phyloP scores from a whole-genome alignment of 2,888 invertebrate species.

The Tetragonisca angustula region DNA sequence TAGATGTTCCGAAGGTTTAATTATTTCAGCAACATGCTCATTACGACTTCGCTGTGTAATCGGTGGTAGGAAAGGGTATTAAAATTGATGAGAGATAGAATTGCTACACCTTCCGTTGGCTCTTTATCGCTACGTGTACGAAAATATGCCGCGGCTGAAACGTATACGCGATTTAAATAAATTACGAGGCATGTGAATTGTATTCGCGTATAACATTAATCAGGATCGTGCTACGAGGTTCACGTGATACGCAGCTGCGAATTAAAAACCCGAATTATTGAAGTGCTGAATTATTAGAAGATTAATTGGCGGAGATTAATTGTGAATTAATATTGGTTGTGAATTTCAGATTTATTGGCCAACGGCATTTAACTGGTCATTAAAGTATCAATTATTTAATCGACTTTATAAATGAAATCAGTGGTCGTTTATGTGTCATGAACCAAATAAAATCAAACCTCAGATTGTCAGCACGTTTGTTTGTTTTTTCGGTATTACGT shows the following conservation, averaged over 20 bases:
- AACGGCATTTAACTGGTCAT: neutral
- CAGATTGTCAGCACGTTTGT: neutral
- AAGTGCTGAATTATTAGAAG: neutral
- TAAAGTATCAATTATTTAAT: neutral
- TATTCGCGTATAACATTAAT: neutral
- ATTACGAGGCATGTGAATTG: neutral
- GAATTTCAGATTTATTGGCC: neutral
- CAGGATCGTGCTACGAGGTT: neutral
- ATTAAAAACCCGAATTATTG: neutral
- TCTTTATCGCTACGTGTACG: neutral
- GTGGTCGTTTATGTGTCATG: neutral
- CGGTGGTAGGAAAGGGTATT: neutral
- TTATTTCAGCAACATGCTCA: neutral
- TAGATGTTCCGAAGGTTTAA: neutral
- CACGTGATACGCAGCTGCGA: neutral
- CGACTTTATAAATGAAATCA: neutral
- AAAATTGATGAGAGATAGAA: neutral
- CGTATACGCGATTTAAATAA: neutral
- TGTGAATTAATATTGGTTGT: neutral
- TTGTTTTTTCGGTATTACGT: neutral
- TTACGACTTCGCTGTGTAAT: neutral
- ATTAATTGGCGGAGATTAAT: neutral
- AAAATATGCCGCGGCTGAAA: neutral
- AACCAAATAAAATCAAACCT: neutral
- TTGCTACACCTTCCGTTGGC: neutral